Evolutionary conservation across 2,113 vertebrate genomes (phyloP), one percentile per base, ranked within the genome.

Genomic region (Otolemur garnettii): DNA sequence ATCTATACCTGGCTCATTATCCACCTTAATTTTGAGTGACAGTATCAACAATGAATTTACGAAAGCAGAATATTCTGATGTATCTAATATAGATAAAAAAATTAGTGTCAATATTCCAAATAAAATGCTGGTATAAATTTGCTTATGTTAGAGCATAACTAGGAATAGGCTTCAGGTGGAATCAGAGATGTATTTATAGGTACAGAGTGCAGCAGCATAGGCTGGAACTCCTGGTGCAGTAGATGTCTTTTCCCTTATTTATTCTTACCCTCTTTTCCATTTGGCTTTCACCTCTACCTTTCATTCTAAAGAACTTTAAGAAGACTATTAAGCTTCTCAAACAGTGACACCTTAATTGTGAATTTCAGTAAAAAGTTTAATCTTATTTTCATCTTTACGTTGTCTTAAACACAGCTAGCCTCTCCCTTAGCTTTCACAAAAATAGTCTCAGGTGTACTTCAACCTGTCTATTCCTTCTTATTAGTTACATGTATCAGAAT

Each of bases 361-460:
- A 83, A 80, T 60, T 78, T 33, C 24, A 57, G 17, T 6, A 55
- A 24, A 94, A 95, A 96, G 38, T 42, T 35, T 62, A 69, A 60
- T 35, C 60, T 85, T 90, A 83, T 60, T 66, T 77, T 80, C 5
- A 78, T 10, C 28, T 87, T 69, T 71, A 86, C 5, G 74, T 38
- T 85, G 10, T 13, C 71, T 66, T 38, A 79, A 53, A 42, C 17
- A 83, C 42, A 74, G 30, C 18, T 50, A 22, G 15, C 21, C 30
- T 71, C n/a, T 55, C 69, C 15, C 55, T 77, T 62, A 59, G 38
- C 24, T 90, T 96, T 93, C 42, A 91, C 12, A 93, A 81, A 87
- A 89, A 75, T 5, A 59, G 4, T 57, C 45, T 59, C 42, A 28
- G 55, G 15, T 72, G 22, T 38, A 55, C 9, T 83, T 81, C 45